Evolutionary conservation across 2,888 invertebrate species (phyloP), one percentile per base, ranked within the genome.

Genomic region (Plusia festucae): DNA sequence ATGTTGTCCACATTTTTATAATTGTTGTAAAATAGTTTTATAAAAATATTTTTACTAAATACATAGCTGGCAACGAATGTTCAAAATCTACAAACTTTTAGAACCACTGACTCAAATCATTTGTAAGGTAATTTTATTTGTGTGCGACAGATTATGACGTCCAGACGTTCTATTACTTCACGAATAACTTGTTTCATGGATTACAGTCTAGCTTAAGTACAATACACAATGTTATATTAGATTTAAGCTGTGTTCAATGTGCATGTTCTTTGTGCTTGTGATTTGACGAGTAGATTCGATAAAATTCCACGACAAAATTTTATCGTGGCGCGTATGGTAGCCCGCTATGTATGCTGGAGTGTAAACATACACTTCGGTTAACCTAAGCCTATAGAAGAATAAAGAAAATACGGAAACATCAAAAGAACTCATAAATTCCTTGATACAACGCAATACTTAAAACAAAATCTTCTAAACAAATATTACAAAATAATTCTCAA

Each of bases 91-190:
- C 3, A 59, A 64, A 62, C 0, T 46, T 79, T 78, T 71, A 76
- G 68, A 70, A 40, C 46, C 72, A 16, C 66, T 72, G 76, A 55
- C 40, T 60, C 15, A 78, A 84, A 82, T 82, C 76, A 79, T 82
- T 74, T 68, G 53, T 70, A 63, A 64, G 61, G 51, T 76, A 78
- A 70, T 82, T 70, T 76, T 73, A 79, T 80, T 80, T 76, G 70
- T 15, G 27, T 20, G 54, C 62, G 73, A 76, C 73, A 76, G 59
- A 53, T 59, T 56, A 60, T 46, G 71, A 24, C 59, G 49, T 30
- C 40, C 59, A 56, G 68, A 66, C 69, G 56, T 79, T 70, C 59
- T 46, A 32, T 59, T 66, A 53, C 65, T 68, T 64, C 56, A 62
- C 68, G 63, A 54, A 58, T 40, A 30, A 40, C 16, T 16, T 52